phyloP scores from a whole-genome alignment of 2,888 invertebrate species.

The Apamea monoglypha region DNA sequence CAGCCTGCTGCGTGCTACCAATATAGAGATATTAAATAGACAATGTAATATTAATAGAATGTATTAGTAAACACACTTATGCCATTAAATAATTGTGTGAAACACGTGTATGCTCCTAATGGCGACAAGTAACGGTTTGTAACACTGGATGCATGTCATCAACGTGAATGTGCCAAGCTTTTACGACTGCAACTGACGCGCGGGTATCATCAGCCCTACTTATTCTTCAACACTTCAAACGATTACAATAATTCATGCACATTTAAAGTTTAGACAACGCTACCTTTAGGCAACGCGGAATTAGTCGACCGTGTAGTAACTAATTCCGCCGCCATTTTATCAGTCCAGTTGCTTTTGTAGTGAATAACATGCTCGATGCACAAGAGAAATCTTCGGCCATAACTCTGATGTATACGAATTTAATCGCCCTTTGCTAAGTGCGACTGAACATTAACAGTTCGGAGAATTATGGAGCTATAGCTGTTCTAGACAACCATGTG shows the following conservation, averaged over 20 bases:
- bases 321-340: conserved; percentile 27
- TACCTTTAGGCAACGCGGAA: conserved; percentile 11
- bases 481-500: conserved; percentile 17
- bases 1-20: neutral
- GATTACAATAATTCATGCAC: conserved; percentile 9
- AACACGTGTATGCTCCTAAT: conserved; percentile 36
- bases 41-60: conserved; percentile 8
- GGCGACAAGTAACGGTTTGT: conserved; percentile 24
- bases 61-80: neutral
- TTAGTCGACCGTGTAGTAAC: conserved; percentile 2
- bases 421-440: conserved; percentile 36
- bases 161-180: conserved; percentile 41
- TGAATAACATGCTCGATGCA: conserved; percentile 21
- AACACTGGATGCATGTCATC: conserved; percentile 15
- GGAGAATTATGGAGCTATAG: conserved; percentile 29
- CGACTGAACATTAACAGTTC: conserved; percentile 31
- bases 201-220: conserved; percentile 17
- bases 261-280: conserved; percentile 15
- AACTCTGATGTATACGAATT: conserved; percentile 36
- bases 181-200: conserved; percentile 41
- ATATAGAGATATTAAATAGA: conserved; percentile 18
- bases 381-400: conserved; percentile 23
- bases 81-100: conserved; percentile 21
- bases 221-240: conserved; percentile 37
- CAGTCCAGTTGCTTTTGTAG: conserved; percentile 21